Conservation (phyloP, 2,888 invertebrate species). For the Scaptodrosophila latifasciaeformis region DNA sequence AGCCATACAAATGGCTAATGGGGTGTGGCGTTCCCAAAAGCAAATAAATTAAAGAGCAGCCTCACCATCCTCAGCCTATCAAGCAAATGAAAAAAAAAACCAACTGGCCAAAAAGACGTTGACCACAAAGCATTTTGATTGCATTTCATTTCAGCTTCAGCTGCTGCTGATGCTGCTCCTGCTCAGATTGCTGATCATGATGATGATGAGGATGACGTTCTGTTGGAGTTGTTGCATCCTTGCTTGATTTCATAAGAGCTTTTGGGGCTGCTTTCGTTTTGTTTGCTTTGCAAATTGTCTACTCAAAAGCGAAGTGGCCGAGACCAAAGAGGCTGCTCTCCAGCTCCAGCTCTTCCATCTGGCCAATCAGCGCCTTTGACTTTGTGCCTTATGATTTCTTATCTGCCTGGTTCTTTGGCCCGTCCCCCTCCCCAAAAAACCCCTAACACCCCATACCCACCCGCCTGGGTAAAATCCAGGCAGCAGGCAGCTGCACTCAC, state of each 20-base stretch:
- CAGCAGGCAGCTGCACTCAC: slow-evolving; percentile 51
- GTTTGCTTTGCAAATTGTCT: slow-evolving; percentile 60
- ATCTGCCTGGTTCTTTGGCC: slow-evolving; percentile 25
- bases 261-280: slow-evolving; percentile 46
- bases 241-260: no score
- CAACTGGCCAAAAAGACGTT: slow-evolving; percentile 1
- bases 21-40: slow-evolving; percentile 62
- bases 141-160: slow-evolving; percentile 52
- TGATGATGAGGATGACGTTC: no score
- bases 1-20: slow-evolving; percentile 36
- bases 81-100: slow-evolving; percentile 3
- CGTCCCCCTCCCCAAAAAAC: not conserved
- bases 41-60: slow-evolving; percentile 61
- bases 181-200: no score
- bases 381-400: slow-evolving; percentile 58
- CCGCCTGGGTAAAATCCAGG: slow-evolving; percentile 1
- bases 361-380: slow-evolving; percentile 12
- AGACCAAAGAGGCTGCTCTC: no score
- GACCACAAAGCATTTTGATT: slow-evolving; percentile 59
- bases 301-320: slow-evolving; percentile 30
- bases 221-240: no score
- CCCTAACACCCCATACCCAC: no score
- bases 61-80: no score
- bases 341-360: not conserved
- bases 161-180: no score